Base-by-base conservation (phyloP, 2,113 vertebrate genomes). In the Psilopogon haemacephalus region DNA sequence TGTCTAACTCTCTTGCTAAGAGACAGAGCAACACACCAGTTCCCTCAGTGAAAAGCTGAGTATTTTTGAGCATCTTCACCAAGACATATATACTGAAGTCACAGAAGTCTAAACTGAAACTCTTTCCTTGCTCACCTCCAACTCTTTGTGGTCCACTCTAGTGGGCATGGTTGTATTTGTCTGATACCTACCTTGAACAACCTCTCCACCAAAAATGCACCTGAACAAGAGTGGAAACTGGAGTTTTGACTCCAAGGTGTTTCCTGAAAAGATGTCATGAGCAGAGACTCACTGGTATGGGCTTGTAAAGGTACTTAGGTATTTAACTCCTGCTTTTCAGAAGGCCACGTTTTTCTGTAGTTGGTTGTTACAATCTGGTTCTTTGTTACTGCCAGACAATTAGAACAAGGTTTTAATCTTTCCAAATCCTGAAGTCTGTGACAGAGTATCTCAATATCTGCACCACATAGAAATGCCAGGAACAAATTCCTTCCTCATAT, bases 81-180 rank as follows among this genome's bases (percentile, higher is more conserved):
- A 69, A 56, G 17, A 44, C 1, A 15, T 27, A 4, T 5, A 42
- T 90, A 70, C 55, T 58, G n/a, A 54, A 82, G 50, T 19, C 19
- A 37, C 5, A n/a, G 55, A 48, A 21, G 4, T 35, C 38, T 67
- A 10, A 75, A 18, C 0, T 28, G 16, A 62, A 78, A 50, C 24
- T 18, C 0, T 52, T 11, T 81, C 21, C 40, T 55, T 35, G 11
- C 4, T 42, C 21, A 30, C 17, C 64, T 46, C 88, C 62, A 50
- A 3, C 15, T n/a, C 9, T 26, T 6, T 0, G 0, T 5, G 12
- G 26, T 40, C 33, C 14, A 3, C 19, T 8, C 12, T 0, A 0
- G 1, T 21, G 8, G 17, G 18, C 0, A 0, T 7, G 20, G 11
- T 11, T 72, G 32, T 12, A 4, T 11, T 62, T 33, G n/a, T 15